phyloP scores from a whole-genome alignment of 2,113 vertebrate species.

The Pelecanoides urinatrix region DNA sequence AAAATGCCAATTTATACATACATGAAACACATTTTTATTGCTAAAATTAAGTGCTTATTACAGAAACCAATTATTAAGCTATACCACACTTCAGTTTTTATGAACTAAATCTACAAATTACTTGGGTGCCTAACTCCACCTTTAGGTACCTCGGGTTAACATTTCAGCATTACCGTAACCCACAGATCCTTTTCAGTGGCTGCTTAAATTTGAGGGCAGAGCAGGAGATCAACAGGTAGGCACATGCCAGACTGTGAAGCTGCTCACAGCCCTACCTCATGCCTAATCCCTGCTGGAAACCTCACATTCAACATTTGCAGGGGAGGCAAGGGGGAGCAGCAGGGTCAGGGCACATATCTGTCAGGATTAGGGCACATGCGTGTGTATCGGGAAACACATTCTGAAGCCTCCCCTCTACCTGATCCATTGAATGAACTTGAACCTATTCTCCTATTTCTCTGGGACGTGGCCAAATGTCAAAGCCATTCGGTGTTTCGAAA shows the following conservation, averaged over 20 bases:
- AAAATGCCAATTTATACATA: conserved; percentile 21
- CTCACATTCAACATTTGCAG: background rate
- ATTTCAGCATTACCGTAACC: background rate
- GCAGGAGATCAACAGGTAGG: background rate
- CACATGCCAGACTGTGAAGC: background rate
- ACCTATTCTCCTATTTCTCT: background rate
- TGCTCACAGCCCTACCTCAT: background rate
- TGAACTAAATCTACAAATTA: background rate
- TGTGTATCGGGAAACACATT: background rate
- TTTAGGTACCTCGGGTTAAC: background rate
- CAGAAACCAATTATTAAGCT: conserved; percentile 5
- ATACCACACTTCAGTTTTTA: background rate
- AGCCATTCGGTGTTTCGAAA: background rate
- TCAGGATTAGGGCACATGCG: background rate
- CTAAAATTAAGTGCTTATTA: conserved; percentile 24
- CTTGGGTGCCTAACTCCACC: background rate
- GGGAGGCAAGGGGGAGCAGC: background rate
- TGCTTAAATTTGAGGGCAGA: background rate
- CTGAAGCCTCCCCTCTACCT: background rate
- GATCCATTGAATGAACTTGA: conserved; percentile 11
- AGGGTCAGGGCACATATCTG: conserved; percentile 6
- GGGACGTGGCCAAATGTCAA: conserved; percentile 1
- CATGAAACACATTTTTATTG: conserved; percentile 27
- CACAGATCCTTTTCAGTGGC: background rate
- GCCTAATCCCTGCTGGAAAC: background rate